Percentiles rank a stretch among this genome's conserved stretches.
Conservation (phyloP, 1,140 invertebrate species). For the Luehdorfia chinensis region DNA sequence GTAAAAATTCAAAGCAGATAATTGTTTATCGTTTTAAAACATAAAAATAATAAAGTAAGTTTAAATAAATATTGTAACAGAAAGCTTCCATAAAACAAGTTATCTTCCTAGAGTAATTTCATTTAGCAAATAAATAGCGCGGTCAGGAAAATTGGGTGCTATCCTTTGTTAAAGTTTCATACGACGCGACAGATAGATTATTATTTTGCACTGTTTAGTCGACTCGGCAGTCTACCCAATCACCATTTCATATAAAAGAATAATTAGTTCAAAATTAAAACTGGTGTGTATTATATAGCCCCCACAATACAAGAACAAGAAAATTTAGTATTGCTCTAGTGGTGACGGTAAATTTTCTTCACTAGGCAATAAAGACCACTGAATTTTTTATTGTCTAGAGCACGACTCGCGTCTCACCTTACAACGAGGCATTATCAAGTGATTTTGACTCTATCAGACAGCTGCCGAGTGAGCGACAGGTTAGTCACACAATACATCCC, state of each 20-base stretch:
- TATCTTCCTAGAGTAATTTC: constrained; percentile 29
- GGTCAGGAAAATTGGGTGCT: constrained; percentile 39
- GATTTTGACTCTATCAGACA: too few relatives aligned
- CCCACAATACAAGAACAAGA: too few relatives aligned
- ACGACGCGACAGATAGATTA: constrained; percentile 20
- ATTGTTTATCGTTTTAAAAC: background rate
- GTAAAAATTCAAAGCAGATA: too few relatives aligned
- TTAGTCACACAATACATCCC: too few relatives aligned
- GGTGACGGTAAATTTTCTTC: too few relatives aligned
- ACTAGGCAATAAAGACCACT: too few relatives aligned
- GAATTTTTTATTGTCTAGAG: too few relatives aligned
- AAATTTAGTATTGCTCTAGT: too few relatives aligned
- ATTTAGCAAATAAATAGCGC: constrained; percentile 47
- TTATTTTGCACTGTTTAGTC: constrained; percentile 39
- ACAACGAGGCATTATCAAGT: too few relatives aligned
- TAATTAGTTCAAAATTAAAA: constrained; percentile 23
- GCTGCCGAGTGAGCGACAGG: too few relatives aligned
- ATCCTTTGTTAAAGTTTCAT: constrained; percentile 44
- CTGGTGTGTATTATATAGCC: too few relatives aligned
- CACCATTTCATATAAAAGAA: constrained; percentile 20
- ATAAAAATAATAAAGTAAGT: background rate
- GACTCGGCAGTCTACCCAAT: constrained; percentile 25
- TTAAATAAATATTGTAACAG: constrained; percentile 15
- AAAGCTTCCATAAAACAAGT: constrained; percentile 34
- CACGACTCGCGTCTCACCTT: too few relatives aligned